Conservation (phyloP, 2,113 vertebrate genomes). For the Variabilichromis moorii region DNA sequence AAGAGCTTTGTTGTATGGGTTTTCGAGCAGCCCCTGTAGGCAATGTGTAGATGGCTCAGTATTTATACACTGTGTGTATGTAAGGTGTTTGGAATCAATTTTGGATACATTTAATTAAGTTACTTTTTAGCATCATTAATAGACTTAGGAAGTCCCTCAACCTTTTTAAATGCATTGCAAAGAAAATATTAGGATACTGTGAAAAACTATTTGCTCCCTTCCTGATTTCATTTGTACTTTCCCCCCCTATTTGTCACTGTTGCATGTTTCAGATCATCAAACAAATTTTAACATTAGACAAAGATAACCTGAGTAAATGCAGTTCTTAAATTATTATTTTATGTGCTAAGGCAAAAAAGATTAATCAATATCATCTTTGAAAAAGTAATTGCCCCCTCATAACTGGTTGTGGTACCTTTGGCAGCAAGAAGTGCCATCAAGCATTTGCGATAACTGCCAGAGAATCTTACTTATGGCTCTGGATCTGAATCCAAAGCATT, state of each 20-base stretch:
- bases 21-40: background rate
- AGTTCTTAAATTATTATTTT: background rate
- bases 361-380: background rate
- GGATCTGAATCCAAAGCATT: background rate
- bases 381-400: background rate
- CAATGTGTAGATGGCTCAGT: background rate
- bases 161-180: background rate
- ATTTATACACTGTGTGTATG: background rate
- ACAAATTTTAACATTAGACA: background rate
- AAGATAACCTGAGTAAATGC: background rate
- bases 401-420: background rate
- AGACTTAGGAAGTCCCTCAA: background rate
- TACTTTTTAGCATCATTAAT: background rate
- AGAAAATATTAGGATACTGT: background rate
- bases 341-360: background rate
- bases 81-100: background rate
- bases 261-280: background rate
- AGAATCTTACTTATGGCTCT: background rate
- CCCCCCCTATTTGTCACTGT: background rate
- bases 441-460: background rate
- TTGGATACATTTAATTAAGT: background rate
- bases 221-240: background rate
- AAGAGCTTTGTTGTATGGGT: background rate
- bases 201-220: background rate
- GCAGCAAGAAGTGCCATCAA: background rate